These are phyloP conservation scores for Saguinus imperator DNA, from an alignment of 2,113 vertebrate species.

Conservation along the genomic window DNA sequence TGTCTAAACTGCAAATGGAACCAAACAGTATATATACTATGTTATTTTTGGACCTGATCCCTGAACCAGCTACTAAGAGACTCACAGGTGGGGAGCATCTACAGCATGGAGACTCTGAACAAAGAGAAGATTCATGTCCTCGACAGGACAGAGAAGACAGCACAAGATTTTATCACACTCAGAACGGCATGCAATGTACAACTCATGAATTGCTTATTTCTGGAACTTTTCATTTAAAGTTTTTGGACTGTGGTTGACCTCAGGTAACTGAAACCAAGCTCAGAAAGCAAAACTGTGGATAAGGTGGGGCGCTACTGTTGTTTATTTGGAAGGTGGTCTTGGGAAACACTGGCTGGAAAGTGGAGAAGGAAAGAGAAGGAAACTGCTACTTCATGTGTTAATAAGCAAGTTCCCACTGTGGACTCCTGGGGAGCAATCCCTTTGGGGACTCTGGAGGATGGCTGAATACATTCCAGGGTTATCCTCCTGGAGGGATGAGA, in stretches of 20 bases:
- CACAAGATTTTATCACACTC: not conserved
- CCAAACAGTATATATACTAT: not conserved
- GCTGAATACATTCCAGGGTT: not conserved
- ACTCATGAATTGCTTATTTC: not conserved
- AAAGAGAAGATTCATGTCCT: not conserved
- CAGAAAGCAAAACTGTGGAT: not conserved
- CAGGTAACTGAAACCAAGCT: not conserved
- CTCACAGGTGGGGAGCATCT: not conserved
- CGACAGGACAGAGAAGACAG: not conserved
- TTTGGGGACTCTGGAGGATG: not conserved
- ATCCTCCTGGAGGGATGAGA: not conserved
- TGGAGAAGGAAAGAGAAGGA: not conserved
- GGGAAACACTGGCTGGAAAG: not conserved
- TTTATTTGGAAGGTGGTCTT: not conserved
- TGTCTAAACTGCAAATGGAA: not conserved
- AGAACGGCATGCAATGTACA: not conserved
- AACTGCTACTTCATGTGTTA: not conserved
- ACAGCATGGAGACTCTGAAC: not conserved
- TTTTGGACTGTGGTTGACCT: not conserved
- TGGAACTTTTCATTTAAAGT: not conserved
- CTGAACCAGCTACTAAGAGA: not conserved
- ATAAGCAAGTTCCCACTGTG: not conserved
- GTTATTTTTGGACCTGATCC: not conserved
- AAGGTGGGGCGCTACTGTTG: not conserved
- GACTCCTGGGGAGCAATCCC: not conserved